Evolutionary conservation across 2,113 vertebrate species (phyloP), one percentile per base, ranked within the genome.

Genomic region (Cacatua alba): DNA sequence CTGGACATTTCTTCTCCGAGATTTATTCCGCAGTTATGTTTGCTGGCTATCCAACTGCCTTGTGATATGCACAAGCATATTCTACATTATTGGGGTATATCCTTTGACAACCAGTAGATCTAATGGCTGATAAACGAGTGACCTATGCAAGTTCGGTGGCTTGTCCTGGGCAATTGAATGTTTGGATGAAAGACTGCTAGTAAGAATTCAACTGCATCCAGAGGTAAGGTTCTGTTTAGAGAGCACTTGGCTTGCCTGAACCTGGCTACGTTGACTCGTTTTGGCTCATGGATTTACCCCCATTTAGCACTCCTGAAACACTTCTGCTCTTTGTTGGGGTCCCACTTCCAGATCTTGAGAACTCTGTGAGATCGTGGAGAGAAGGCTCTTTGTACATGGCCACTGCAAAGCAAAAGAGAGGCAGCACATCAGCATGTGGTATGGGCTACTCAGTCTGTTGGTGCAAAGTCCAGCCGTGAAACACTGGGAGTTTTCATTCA

Each of bases 371-470:
- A 94, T 99, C 99, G 19, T 99, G 99, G 87, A 99, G 99, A 59
- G 99, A 99, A 39, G 99, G 99, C 97, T 99, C 99, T 98, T 99
- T 99, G 98, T 99, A 99, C 99, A 99, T 99, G 94, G 99, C 99
- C 98, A 99, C 99, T 99, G 98, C 75, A 97, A 98, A 95, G 76
- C 95, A 98, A 97, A 80, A 96, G 78, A 97, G 71, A 96, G 60
- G 82, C 15, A 81, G 10, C 55, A 39, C 4, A 1, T 96, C 28
- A 97, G 95, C 41, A 43, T 2, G 0, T 1, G 7, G 4, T 17
- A 62, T 0, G 1, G 33, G 35, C n/a, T 57, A 37, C 53, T 43
- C 19, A 1, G n/a, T 14, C 59, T 21, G n/a, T 1, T 13, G 48
- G 24, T 37, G 51, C 64, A 9, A 15, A 35, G 49, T 35, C 51